Evolutionary conservation across 2,888 invertebrate genomes (phyloP), one percentile per base, ranked within the genome.

Genomic region (Colletes collaris): DNA sequence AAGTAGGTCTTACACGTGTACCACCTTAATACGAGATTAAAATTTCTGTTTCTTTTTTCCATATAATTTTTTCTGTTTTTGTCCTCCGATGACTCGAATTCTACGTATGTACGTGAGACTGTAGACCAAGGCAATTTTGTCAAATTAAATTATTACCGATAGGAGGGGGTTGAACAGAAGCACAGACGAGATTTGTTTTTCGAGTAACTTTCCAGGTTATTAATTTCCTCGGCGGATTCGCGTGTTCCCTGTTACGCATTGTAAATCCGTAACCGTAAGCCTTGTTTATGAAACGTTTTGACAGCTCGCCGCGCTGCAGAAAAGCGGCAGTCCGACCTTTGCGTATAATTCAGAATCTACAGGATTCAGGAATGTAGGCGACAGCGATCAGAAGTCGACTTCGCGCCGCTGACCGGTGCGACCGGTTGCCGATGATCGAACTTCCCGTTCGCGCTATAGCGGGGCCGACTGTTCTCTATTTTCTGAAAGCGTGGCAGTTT

Each of bases 361-460:
- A 55, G 65, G 65, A 65, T 55, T 55, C n/a, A 55, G 44, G 65
- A 44, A 65, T 55, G 44, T 55, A 55, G 65, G 44, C 40, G 53
- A 65, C 27, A 65, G 19, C 65, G 65, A 65, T 65, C 52, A 55
- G 19, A 27, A 4, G 40, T 40, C 40, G 52, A 40, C 56, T 56
- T 56, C 56, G 11, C 65, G 50, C 37, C 64, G 19, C 40, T 16
- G 19, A 19, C 65, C 37, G 11, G 65, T 7, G 40, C 40, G 40
- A 40, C 65, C 65, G 65, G 65, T 65, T 44, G 16, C 40, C 53
- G 44, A 44, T 65, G 19, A 52, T 27, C 53, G 53, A 65, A 53
- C 65, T 65, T 65, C 65, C 53, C 13, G 65, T 65, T 53, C 13
- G 58, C 35, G 37, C 40, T 13, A 7, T 8, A 8, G 19, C 13